A percentile compares a stretch with the other conserved stretches of the same genome.
Evolutionary conservation across 2,797 vertebrate genomes (phyloP).

Genomic region (Xyrichtys novacula): DNA sequence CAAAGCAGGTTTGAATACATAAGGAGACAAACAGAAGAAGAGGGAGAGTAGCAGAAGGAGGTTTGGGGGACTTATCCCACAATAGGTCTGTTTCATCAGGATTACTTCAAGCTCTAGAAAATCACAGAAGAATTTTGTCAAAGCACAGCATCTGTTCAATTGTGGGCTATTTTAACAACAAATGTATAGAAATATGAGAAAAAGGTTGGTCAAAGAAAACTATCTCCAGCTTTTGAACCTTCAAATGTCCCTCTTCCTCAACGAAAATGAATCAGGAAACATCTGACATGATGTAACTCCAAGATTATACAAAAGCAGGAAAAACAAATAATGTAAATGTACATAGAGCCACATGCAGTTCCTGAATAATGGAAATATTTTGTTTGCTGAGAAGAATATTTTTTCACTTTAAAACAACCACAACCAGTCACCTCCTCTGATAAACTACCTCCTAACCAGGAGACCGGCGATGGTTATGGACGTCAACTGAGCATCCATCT

Average conservation of each 20-base stretch:
- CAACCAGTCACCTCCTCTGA: background rate
- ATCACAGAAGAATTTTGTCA: background rate
- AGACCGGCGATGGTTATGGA: background rate
- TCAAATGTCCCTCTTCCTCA: too few species aligned
- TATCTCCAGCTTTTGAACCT: too few species aligned
- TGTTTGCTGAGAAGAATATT: too few species aligned
- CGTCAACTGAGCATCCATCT: background rate
- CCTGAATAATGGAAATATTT: background rate
- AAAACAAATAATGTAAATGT: background rate
- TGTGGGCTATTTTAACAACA: too few species aligned
- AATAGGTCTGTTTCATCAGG: background rate
- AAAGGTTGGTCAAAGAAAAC: too few species aligned
- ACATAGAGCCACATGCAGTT: background rate
- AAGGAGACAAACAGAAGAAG: background rate
- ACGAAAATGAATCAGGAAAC: too few species aligned
- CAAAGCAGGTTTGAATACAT: conserved; percentile 30
- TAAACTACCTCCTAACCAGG: background rate
- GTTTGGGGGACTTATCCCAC: background rate
- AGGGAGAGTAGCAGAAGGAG: background rate
- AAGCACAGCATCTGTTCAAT: background rate
- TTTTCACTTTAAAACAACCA: background rate
- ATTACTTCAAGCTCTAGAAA: background rate
- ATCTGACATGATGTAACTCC: background rate
- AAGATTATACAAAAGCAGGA: background rate
- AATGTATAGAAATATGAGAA: too few species aligned